Conservation (phyloP, 2,113 vertebrate species). For the Saguinus imperator region DNA sequence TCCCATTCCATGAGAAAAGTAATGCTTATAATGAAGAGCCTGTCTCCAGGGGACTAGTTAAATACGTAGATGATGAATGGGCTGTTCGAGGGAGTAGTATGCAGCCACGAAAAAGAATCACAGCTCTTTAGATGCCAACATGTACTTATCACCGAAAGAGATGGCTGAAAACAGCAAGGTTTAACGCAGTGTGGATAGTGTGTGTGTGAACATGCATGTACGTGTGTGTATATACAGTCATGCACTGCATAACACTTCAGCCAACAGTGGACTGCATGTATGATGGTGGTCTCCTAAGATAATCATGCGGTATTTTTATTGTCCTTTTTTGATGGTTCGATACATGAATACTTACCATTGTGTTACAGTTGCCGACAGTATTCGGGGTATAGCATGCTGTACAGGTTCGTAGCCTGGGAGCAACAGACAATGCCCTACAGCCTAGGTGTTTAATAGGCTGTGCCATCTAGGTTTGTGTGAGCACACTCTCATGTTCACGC, state of each 20-base stretch:
- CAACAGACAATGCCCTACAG: background rate
- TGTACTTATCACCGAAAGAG: background rate
- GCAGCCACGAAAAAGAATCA: background rate
- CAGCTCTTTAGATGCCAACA: accelerated
- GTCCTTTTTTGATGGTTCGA: background rate
- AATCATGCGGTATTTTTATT: background rate
- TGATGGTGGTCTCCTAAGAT: background rate
- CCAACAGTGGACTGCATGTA: background rate
- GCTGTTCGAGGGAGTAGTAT: background rate
- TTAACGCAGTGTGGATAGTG: accelerated
- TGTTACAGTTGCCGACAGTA: background rate
- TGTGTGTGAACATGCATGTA: accelerated
- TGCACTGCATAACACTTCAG: background rate
- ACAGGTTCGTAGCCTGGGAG: background rate
- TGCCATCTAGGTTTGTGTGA: background rate
- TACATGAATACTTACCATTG: background rate
- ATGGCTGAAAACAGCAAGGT: background rate
- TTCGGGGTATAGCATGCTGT: background rate
- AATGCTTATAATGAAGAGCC: accelerated
- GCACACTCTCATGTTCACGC: background rate
- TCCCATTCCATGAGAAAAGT: background rate
- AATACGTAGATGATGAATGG: background rate
- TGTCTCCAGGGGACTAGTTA: background rate
- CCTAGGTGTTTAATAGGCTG: background rate
- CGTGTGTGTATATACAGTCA: background rate